Evolutionary conservation across 2,113 vertebrate genomes (phyloP).

Genomic region (Bostrychus sinensis): DNA sequence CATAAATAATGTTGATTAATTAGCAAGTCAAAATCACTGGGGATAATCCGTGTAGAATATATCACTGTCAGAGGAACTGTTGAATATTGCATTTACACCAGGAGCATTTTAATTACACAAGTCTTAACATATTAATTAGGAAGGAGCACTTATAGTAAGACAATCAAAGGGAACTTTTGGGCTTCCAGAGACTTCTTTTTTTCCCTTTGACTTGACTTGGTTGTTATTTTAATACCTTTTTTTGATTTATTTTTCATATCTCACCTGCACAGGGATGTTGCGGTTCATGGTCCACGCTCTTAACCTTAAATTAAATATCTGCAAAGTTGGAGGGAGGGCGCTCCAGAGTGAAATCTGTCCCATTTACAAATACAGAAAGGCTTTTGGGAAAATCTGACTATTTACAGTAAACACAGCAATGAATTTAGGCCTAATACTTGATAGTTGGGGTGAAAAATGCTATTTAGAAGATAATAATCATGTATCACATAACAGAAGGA

Average conservation of each 20-base stretch:
- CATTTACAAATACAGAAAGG: neutral
- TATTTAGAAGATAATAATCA: too few species aligned
- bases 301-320: constrained; percentile 17
- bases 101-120: constrained; percentile 80
- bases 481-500: too few species aligned
- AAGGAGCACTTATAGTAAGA: constrained; percentile 17
- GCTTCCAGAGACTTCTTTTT: constrained; percentile 9
- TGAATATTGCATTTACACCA: constrained; percentile 82
- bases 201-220: neutral
- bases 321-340: neutral
- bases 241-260: constrained; percentile 3
- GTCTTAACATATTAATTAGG: constrained; percentile 67
- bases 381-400: neutral
- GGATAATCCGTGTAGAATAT: constrained; percentile 83
- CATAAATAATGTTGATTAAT: constrained; percentile 88
- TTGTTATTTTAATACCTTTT: neutral
- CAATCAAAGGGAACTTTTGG: constrained; percentile 40
- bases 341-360: neutral
- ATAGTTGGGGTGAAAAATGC: neutral
- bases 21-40: constrained; percentile 82
- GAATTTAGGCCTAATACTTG: neutral
- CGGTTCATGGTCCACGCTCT: constrained; percentile 9
- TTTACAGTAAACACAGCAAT: neutral
- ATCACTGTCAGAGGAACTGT: constrained; percentile 83
- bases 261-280: constrained; percentile 14